These are phyloP conservation scores for Parazoanthus atlanticus DNA, from an alignment of 92 coral and sea anemone species.

Conservation along the genomic window DNA sequence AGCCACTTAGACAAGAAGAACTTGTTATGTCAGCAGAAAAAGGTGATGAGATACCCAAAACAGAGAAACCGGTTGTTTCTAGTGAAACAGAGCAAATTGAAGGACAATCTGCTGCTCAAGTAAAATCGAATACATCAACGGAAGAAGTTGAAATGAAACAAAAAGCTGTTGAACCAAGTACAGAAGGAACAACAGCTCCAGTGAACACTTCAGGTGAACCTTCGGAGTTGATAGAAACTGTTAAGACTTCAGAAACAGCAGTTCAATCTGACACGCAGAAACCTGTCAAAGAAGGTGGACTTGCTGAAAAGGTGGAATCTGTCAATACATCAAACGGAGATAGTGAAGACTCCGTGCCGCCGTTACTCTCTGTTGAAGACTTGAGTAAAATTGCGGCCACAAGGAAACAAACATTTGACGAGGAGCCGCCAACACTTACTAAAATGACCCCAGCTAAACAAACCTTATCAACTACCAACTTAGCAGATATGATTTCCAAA, in stretches of 20 bases:
- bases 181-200: background rate
- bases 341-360: constrained; percentile 72
- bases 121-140: background rate
- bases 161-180: background rate
- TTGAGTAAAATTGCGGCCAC: constrained; percentile 85
- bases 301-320: background rate
- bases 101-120: background rate
- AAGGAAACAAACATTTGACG: constrained; percentile 70
- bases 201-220: background rate
- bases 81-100: background rate
- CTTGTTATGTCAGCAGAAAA: background rate
- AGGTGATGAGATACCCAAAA: background rate
- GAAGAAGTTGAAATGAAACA: background rate
- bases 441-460: constrained; percentile 71
- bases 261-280: background rate
- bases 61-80: background rate
- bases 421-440: constrained; percentile 84
- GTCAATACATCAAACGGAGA: constrained; percentile 29
- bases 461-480: constrained; percentile 50
- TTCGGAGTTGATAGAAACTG: background rate
- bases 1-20: background rate
- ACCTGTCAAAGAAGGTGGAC: background rate
- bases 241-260: background rate
- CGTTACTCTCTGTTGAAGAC: constrained; percentile 88
- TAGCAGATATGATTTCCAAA: constrained; percentile 89